These are phyloP conservation scores for Pedionomus torquatus DNA, from an alignment of 2,113 vertebrate genomes.

Conservation along the genomic window DNA sequence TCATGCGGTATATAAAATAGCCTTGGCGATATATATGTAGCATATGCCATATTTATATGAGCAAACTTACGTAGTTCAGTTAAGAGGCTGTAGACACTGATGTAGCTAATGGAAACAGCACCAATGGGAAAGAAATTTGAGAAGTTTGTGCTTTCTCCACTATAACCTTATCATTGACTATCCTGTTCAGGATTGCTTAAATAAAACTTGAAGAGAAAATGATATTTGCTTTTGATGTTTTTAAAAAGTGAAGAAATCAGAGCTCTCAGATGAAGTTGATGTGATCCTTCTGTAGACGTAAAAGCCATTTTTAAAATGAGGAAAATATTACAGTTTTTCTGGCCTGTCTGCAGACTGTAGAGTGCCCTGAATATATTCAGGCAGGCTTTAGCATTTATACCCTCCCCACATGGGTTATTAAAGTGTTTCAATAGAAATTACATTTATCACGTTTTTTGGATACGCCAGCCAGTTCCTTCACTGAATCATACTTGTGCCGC, in stretches of 20 bases:
- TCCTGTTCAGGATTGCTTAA: not conserved
- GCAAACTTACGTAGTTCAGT: rapidly evolving
- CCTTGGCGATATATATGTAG: not conserved
- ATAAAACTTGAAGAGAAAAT: not conserved
- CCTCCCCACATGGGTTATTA: not conserved
- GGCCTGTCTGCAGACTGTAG: not conserved
- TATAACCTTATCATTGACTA: not conserved
- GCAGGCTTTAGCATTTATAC: not conserved
- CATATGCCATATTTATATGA: not conserved
- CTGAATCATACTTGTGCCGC: not conserved
- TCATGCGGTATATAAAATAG: not conserved
- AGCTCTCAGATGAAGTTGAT: not conserved
- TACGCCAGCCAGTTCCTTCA: not conserved
- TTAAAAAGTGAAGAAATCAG: not conserved
- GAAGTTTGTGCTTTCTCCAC: not conserved
- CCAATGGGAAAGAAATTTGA: not conserved
- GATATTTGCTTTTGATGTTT: not conserved
- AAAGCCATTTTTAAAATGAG: not conserved
- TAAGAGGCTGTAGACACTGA: not conserved
- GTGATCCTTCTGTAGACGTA: not conserved
- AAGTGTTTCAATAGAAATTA: not conserved
- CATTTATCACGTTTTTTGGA: not conserved
- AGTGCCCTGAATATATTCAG: not conserved
- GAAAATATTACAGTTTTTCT: not conserved
- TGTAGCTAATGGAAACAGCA: not conserved